Base-by-base conservation (phyloP, 2,113 vertebrate species). In the Pionites leucogaster region DNA sequence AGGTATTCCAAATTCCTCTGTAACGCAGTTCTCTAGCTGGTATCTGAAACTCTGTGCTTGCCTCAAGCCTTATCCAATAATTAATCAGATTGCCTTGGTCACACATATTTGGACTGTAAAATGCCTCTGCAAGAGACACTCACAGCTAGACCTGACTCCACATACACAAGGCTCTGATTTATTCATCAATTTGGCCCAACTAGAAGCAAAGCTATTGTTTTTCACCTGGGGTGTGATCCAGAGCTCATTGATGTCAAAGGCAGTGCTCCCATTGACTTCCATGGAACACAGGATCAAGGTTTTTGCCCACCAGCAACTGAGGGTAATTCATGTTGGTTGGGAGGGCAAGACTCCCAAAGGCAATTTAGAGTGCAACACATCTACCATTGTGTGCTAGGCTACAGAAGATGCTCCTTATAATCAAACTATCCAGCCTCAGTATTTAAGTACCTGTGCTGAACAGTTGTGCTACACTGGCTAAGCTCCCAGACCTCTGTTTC, bases 31-130 rank as follows among this genome's bases (percentile, higher is more conserved):
- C 94, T 89, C 91, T 92, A 85, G 91, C 86, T 79, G 27, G 74
- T 95, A 52, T 83, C 75, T 92, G 70, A 68, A 96, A 94, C 91
- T 94, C 84, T 89, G 50, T 77, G 8, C 3, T 82, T 82, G 92
- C 93, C 96, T 94, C 44, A 13, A 96, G 95, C 95, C 18, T 96
- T 97, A 94, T 81, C 96, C 92, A 96, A 94, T 95, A 97, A 95
- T 97, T 97, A 97, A 97, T 97, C 93, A 94, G 92, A 95, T 86
- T 92, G 93, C 83, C 81, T 95, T 89, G 86, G 77, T 96, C 93
- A 86, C 57, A 31, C 11, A 31, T 79, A 70, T 68, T 64, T 52
- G 55, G 59, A 77, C 64, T 76, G 29, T 23, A 88, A 87, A 95
- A 92, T 19, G 67, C 80, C 64, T 93, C 88, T 83, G 71, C 86